phyloP scores from a whole-genome alignment of 2,113 vertebrate species.

The Poicephalus gulielmi region DNA sequence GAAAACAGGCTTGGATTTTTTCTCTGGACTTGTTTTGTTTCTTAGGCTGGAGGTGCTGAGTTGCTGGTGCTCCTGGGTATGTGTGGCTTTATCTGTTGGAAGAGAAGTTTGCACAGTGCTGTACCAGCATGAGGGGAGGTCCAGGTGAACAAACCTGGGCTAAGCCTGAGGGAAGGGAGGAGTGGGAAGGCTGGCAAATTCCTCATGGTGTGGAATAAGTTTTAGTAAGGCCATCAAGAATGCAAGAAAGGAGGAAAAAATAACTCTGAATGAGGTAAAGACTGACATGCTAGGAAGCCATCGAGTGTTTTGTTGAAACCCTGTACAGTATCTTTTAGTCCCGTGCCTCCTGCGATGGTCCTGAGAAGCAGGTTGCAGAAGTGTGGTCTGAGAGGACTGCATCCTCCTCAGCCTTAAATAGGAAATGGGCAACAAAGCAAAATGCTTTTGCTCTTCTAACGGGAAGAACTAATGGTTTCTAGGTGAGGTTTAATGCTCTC shows the following conservation, averaged over 20 bases:
- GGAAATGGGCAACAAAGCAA: not conserved
- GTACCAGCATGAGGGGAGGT: not conserved
- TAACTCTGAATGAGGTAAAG: not conserved
- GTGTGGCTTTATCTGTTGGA: not conserved
- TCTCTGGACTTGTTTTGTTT: not conserved
- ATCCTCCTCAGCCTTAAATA: not conserved
- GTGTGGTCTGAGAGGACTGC: not conserved
- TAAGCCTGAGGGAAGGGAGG: not conserved
- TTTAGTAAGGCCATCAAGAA: not conserved
- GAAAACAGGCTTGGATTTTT: not conserved
- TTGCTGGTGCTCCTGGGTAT: fast-evolving
- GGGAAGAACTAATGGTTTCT: constrained; percentile 19
- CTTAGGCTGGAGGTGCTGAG: not conserved
- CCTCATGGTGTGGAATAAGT: not conserved
- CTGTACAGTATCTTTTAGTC: not conserved
- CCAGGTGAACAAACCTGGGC: not conserved
- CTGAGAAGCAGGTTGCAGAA: not conserved
- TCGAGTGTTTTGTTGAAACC: not conserved
- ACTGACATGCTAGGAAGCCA: not conserved
- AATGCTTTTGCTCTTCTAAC: not conserved
- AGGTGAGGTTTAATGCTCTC: constrained; percentile 31
- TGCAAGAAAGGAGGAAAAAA: not conserved
- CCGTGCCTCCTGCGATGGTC: not conserved
- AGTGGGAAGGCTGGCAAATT: not conserved
- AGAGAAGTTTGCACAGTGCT: not conserved